Conservation (phyloP, 2,113 vertebrate species). For the Nansenia antarctica region DNA sequence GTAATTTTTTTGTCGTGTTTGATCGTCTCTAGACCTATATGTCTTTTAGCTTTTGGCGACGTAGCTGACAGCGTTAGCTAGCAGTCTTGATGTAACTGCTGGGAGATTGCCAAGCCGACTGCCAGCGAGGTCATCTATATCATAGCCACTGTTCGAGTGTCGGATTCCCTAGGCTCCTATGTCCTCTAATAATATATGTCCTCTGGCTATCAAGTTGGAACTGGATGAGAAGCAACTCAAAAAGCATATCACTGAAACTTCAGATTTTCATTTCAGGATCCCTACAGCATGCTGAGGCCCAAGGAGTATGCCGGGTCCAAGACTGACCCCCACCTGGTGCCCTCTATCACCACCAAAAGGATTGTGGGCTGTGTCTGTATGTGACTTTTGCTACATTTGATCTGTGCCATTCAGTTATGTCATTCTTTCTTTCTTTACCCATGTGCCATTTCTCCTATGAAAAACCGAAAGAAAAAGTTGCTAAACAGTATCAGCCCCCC, state of each 20-base stretch:
- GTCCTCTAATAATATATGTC: background rate
- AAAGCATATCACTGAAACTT: background rate
- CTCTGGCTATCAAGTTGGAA: too few species aligned
- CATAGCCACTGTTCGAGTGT: background rate
- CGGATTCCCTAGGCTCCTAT: background rate
- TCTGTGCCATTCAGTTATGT: background rate
- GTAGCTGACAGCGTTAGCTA: background rate
- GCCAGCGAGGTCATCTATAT: background rate
- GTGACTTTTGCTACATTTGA: constrained; percentile 49
- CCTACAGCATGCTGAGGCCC: constrained; percentile 79
- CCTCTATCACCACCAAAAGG: constrained; percentile 82
- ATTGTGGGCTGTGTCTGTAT: constrained; percentile 90
- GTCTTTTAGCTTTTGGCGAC: background rate
- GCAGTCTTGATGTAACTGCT: background rate
- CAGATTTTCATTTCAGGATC: constrained; percentile 74
- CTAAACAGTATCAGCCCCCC: too few species aligned
- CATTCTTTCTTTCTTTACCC: background rate
- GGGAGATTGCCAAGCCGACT: background rate
- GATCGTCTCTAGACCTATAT: background rate
- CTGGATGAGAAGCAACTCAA: too few species aligned
- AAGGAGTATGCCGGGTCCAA: constrained; percentile 83
- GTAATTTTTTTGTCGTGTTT: constrained; percentile 9
- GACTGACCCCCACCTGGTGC: constrained; percentile 85
- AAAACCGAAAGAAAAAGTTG: too few species aligned
- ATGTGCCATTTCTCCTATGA: too few species aligned